Conservation (phyloP, 2,888 invertebrate genomes). For the Erynnis tages region DNA sequence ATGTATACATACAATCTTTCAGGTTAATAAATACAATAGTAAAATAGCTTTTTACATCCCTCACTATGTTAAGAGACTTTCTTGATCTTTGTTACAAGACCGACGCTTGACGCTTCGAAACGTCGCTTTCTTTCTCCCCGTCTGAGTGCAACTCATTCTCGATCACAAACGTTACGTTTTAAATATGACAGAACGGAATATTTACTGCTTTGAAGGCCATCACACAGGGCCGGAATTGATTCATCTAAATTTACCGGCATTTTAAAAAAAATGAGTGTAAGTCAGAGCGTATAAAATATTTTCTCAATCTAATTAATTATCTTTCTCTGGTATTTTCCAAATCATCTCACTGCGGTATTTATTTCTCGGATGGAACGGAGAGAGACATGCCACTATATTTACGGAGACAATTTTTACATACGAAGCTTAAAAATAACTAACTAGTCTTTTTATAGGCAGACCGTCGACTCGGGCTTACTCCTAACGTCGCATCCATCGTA, state of each 20-base stretch:
- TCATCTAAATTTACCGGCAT: slow-evolving; percentile 5
- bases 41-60: slow-evolving; percentile 62
- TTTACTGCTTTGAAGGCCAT: slow-evolving; percentile 41
- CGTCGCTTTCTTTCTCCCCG: slow-evolving; percentile 27
- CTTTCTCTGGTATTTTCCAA: slow-evolving; percentile 36
- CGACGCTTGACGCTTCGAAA: slow-evolving; percentile 11
- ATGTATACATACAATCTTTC: slow-evolving; percentile 66
- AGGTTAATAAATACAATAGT: slow-evolving; percentile 68
- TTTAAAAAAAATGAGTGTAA: background rate
- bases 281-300: slow-evolving; percentile 10
- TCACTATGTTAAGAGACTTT: slow-evolving; percentile 49
- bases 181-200: slow-evolving; percentile 24
- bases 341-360: slow-evolving; percentile 32
- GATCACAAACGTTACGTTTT: slow-evolving; percentile 25
- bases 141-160: slow-evolving; percentile 22
- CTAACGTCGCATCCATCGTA: slow-evolving; percentile 47
- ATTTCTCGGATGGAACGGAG: slow-evolving; percentile 35
- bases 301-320: slow-evolving; percentile 19
- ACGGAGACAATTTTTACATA: slow-evolving; percentile 62
- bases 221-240: slow-evolving; percentile 50
- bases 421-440: slow-evolving; percentile 74
- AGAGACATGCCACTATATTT: slow-evolving; percentile 66
- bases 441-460: slow-evolving; percentile 74
- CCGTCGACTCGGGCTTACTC: slow-evolving; percentile 58
- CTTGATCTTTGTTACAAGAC: slow-evolving; percentile 19